A percentile compares a stretch with the other conserved stretches of the same genome.
phyloP scores from a whole-genome alignment of 35 echinoderm and acorn worm species.

The Nesometra sesokonis region DNA sequence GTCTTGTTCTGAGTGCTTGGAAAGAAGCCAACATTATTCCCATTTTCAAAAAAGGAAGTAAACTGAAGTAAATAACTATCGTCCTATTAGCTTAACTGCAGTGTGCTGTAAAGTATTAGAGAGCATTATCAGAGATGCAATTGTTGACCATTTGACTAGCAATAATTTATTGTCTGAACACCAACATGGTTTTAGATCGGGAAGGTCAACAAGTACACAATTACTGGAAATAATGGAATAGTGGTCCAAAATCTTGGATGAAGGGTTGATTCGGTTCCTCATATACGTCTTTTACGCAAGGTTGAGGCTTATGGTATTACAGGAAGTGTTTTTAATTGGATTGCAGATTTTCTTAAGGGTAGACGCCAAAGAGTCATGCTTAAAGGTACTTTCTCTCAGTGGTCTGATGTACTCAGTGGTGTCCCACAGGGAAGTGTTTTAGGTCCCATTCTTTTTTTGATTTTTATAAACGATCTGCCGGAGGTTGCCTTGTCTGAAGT shows the following conservation, averaged over 20 bases:
- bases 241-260: slow-evolving; percentile 17
- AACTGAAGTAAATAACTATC: neutral
- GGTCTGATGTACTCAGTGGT: too few relatives aligned
- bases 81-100: slow-evolving; percentile 1
- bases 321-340: slow-evolving; percentile 4
- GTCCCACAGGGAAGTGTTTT: too few relatives aligned
- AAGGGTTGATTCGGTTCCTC: slow-evolving; percentile 30
- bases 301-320: slow-evolving; percentile 9
- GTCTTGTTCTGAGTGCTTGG: neutral
- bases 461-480: too few relatives aligned
- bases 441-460: too few relatives aligned
- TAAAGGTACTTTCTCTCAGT: too few relatives aligned
- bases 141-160: neutral
- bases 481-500: too few relatives aligned
- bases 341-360: neutral
- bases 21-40: neutral
- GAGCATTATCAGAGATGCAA: neutral
- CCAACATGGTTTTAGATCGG: slow-evolving; percentile 30
- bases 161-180: slow-evolving; percentile 3
- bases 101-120: slow-evolving; percentile 28
- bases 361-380: too few relatives aligned
- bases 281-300: slow-evolving; percentile 16
- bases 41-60: neutral
- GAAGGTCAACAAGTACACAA: slow-evolving; percentile 16
- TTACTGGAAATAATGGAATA: slow-evolving; percentile 12